Evolutionary conservation across 2,797 vertebrate genomes (phyloP), one percentile per base, ranked within the genome.

Genomic region (Pipistrellus nathusii): DNA sequence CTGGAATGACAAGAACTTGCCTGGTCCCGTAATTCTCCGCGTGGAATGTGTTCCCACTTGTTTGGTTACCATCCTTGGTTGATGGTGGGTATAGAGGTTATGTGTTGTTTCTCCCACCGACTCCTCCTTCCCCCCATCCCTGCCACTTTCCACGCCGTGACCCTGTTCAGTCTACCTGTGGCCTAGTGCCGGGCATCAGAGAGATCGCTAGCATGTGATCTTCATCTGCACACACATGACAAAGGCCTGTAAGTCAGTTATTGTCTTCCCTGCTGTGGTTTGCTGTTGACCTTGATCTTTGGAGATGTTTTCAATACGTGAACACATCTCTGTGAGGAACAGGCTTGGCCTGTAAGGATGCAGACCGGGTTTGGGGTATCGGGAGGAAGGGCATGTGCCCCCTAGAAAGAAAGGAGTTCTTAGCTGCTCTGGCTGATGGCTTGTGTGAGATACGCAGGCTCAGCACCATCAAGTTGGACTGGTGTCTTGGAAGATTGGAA

Each of bases 341-440:
- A 5, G 21, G 23, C 32, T 84, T 55, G 59, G 32, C 18, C 10
- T 18, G 15, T 21, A 30, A 62, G 66, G 77, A 44, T 4, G 35
- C 12, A 48, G 38, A 8, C 13, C 9, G 10, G 21, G 32, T 55
- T 38, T 44, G 35, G 6, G 44, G 30, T 18, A 27, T 14, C 3
- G 5, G 5, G 25, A 46, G 20, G 5, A 23, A 38, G 25, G 15
- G 38, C 12, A 0, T 5, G 18, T 3, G 14, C 41, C n/a, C 18
- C 5, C 0, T 6, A 9, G 1, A 23, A 46, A 86, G 38, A 23
- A 46, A 86, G 38, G 13, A 1, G 32, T 3, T 2, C 2, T 53
- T 53, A 14, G 23, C 30, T n/a, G 21, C 27, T 32, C 20, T 4
- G 15, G 27, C 12, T 51, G 81, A 35, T 11, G 1, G 48, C 38